These are phyloP conservation scores for Rhyacichthys aspro DNA, from an alignment of 2,797 vertebrate genomes.

Conservation along the genomic window DNA sequence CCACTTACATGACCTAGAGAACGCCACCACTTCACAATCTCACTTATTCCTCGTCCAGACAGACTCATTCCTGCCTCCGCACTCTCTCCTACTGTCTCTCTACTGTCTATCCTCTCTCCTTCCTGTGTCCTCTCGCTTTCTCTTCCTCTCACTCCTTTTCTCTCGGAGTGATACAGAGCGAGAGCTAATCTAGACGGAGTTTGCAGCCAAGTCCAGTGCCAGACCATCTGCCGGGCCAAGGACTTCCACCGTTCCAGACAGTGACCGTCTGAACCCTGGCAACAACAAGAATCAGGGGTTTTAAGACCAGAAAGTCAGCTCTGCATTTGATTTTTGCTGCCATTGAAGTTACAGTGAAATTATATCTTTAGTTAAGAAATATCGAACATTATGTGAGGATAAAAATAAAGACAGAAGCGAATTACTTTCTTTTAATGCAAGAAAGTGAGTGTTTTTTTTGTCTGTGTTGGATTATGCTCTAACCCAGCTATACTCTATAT, in stretches of 20 bases:
- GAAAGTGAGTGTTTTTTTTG: too few relatives aligned
- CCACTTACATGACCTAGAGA: too few relatives aligned
- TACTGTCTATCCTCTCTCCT: constrained; percentile 6
- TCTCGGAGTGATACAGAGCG: not conserved
- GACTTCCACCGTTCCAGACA: constrained; percentile 46
- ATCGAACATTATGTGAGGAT: not conserved
- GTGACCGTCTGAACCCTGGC: constrained; percentile 45
- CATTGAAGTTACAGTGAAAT: too few relatives aligned
- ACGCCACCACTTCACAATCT: not conserved
- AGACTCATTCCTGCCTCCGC: constrained; percentile 11
- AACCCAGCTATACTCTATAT: too few relatives aligned
- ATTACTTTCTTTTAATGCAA: too few relatives aligned
- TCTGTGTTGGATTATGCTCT: too few relatives aligned
- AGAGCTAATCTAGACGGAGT: constrained; percentile 32
- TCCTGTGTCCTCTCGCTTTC: constrained; percentile 14
- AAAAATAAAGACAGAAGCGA: too few relatives aligned
- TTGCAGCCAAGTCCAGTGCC: constrained; percentile 32
- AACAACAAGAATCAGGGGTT: not conserved
- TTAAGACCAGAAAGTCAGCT: too few relatives aligned
- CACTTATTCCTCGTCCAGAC: constrained; percentile 37
- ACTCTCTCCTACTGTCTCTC: too few relatives aligned
- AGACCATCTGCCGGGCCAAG: constrained; percentile 65
- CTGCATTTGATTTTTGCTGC: not conserved
- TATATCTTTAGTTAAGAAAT: not conserved
- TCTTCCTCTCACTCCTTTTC: constrained; percentile 21